Evolutionary conservation across 2,888 invertebrate genomes (phyloP), one percentile per base, ranked within the genome.

Genomic region (Epiblema foenella): DNA sequence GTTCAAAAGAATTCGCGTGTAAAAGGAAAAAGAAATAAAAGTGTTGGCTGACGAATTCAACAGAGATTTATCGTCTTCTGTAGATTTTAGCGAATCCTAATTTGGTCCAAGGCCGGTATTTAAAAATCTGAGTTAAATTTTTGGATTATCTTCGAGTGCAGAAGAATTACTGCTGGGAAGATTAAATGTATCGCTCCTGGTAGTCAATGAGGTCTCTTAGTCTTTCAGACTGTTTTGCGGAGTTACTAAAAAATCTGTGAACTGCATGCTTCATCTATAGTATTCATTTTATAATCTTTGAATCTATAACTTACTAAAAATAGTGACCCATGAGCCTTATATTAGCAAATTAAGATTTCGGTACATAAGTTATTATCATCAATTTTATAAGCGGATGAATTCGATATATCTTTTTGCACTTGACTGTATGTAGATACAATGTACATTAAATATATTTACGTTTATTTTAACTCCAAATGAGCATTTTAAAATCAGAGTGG

Each of bases 21-120:
- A 79, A 84, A 84, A 81, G 77, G 79, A 80, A 84, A 85, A 86
- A 83, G 82, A 84, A 88, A 89, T 86, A 84, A 88, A 86, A 88
- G 82, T 85, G 86, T 85, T 85, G 79, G 82, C 89, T 88, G 88
- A 89, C 86, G 87, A 87, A 87, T 87, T 88, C 86, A 88, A 89
- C 88, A 86, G 84, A 87, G 88, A 89, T 88, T 88, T 88, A 89
- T 88, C 82, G 86, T 88, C 83, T 85, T 77, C 76, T 79, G 77
- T 81, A 83, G 83, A 86, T 86, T 87, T 87, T 84, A 85, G 84
- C 84, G 80, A 82, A 82, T 84, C 82, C 83, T 87, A 87, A 88
- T 88, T 87, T 88, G 68, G 59, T 71, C 87, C 85, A 51, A 72
- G 52, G 60, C 65, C 72, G 68, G 66, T 63, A 66, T 68, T 68